Evolutionary conservation across 2,888 invertebrate genomes (phyloP).

Genomic region (Chydorus sphaericus): DNA sequence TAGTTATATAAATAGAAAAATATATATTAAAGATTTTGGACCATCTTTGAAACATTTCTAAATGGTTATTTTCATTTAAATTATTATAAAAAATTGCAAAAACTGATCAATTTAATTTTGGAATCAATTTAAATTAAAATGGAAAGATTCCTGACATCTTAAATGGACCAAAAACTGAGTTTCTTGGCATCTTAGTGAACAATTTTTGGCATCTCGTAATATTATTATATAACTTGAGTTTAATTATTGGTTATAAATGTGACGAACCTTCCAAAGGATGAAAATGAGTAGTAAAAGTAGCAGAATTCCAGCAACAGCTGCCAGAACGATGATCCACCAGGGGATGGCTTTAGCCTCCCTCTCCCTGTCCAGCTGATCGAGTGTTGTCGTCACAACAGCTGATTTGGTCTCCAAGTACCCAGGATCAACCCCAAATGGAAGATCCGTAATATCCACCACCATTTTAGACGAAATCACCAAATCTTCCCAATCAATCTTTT

Average conservation of each 20-base stretch:
- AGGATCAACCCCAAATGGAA: constrained; percentile 55
- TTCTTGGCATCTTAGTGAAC: neutral
- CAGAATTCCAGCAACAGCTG: constrained; percentile 65
- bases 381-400: constrained; percentile 53
- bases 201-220: neutral
- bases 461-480: constrained; percentile 62
- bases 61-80: too few relatives aligned
- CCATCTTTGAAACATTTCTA: too few relatives aligned
- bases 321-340: constrained; percentile 71
- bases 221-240: constrained; percentile 2
- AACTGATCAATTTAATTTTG: neutral
- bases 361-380: constrained; percentile 21
- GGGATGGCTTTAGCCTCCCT: constrained; percentile 35
- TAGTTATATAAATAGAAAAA: too few relatives aligned
- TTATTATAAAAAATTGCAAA: neutral
- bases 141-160: neutral
- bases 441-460: constrained; percentile 50
- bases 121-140: constrained; percentile 9
- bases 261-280: constrained; percentile 60
- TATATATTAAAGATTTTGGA: too few relatives aligned
- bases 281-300: constrained; percentile 62
- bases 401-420: constrained; percentile 42
- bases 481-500: constrained; percentile 33
- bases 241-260: neutral
- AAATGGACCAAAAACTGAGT: too few relatives aligned